Conservation (phyloP, 2,113 vertebrate genomes). For the Halcyon senegalensis region DNA sequence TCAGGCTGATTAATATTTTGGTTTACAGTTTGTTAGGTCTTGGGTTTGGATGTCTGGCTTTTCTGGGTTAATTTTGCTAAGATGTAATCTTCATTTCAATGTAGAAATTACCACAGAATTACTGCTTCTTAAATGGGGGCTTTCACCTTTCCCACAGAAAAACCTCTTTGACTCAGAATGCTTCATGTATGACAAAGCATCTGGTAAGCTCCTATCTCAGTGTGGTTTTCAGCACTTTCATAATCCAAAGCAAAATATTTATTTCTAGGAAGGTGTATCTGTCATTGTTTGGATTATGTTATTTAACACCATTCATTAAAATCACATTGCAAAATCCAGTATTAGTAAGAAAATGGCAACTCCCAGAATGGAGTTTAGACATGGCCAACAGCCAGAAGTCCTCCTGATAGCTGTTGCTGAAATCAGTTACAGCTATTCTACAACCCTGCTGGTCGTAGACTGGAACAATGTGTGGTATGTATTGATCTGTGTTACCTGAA, state of each 20-base stretch:
- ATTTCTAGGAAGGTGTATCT: neutral
- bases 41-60: neutral
- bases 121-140: neutral
- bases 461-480: neutral
- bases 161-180: neutral
- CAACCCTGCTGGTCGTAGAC: neutral
- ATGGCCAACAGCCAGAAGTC: neutral
- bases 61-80: neutral
- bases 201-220: neutral
- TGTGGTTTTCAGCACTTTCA: neutral
- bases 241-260: neutral
- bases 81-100: neutral
- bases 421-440: neutral
- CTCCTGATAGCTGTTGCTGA: neutral
- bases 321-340: neutral
- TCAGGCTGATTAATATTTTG: neutral
- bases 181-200: neutral
- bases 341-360: neutral
- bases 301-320: neutral
- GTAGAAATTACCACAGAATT: neutral
- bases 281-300: neutral
- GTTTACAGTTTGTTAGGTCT: neutral
- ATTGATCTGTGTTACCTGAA: neutral
- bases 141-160: neutral
- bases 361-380: neutral